A percentile compares a stretch with the other conserved stretches of the same genome.
These are phyloP conservation scores for Orthosia gracilis DNA, from an alignment of 2,888 invertebrate genomes.

Conservation along the genomic window DNA sequence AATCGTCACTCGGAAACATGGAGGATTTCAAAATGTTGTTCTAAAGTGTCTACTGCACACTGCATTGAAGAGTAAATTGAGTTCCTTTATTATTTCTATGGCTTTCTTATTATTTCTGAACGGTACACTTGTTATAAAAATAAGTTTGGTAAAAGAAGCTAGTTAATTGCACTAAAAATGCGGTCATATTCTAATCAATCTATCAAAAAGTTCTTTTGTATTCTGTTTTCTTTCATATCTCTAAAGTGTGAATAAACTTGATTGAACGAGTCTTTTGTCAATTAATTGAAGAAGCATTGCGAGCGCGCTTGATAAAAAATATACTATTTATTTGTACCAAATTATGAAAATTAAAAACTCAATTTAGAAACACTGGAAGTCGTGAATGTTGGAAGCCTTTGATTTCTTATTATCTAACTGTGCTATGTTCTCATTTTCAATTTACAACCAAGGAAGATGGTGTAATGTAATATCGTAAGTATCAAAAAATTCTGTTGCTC, in stretches of 20 bases:
- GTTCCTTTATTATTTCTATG: constrained; percentile 26
- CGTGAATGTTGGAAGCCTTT: background rate
- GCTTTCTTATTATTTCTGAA: constrained; percentile 27
- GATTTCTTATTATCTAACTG: background rate
- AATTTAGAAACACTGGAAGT: background rate
- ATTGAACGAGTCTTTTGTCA: constrained; percentile 38
- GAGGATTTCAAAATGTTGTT: constrained; percentile 50
- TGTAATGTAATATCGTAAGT: background rate
- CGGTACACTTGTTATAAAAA: constrained; percentile 11
- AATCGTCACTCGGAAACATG: constrained; percentile 55
- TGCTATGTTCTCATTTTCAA: too few relatives aligned
- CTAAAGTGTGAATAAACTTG: constrained; percentile 21
- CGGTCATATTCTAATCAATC: constrained; percentile 26
- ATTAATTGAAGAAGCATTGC: constrained; percentile 12
- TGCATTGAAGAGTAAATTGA: constrained; percentile 36
- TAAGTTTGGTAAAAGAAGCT: constrained; percentile 9
- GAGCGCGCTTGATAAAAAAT: background rate
- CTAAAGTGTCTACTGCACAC: constrained; percentile 14
- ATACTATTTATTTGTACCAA: background rate
- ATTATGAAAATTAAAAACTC: background rate
- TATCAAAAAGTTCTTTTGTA: constrained; percentile 33
- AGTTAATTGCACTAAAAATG: constrained; percentile 22
- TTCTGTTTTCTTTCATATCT: constrained; percentile 28
- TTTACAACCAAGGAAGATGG: background rate
- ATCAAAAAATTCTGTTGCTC: background rate